Evolutionary conservation across 1,140 invertebrate species (phyloP), one percentile per base, ranked within the genome.

Genomic region (Notospermus geniculatus): DNA sequence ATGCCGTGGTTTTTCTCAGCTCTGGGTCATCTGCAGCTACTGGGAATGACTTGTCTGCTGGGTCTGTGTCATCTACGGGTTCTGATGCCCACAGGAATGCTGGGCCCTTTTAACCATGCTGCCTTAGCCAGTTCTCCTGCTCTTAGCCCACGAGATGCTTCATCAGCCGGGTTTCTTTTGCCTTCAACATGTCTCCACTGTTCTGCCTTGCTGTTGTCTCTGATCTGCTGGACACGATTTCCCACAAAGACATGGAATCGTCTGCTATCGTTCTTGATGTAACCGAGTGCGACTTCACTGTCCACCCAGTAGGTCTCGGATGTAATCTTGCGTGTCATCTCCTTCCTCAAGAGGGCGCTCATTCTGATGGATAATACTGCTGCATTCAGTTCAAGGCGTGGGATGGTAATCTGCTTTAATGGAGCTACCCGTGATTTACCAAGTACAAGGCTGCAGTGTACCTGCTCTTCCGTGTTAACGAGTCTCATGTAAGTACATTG

Each of bases 151-250:
- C 63, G 27, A 19, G 58, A 58, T 19, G 17, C 63, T 30, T 36
- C n/a, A 52, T 66, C 64, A n/a, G 60, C 60, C 19, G 60, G 64
- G 36, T 62, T 62, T 25, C 17, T 1, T 19, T 46, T 56, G n/a
- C 25, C 22, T 2, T 2, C 15, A 13, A 58, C 46, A 25, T 55
- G 43, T 1, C 17, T 13, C 61, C 60, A 66, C 28, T 66, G 57
- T 28, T 28, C 17, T 36, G 55, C 30, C 2, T 2, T 17, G n/a
- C 28, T 45, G 0, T 46, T 28, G 1, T 45, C 19, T 22, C 39
- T 22, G 2, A 66, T 63, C 27, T 43, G 25, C 17, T 39, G 25
- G 1, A 66, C 61, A 0, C 61, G 1, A 27, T 66, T 66, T 28
- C 4, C 39, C 17, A 66, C 64, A 30, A 54, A 66, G 1, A 52